Base-by-base conservation (phyloP, 2,797 vertebrate species). In the Smutsia gigantea region DNA sequence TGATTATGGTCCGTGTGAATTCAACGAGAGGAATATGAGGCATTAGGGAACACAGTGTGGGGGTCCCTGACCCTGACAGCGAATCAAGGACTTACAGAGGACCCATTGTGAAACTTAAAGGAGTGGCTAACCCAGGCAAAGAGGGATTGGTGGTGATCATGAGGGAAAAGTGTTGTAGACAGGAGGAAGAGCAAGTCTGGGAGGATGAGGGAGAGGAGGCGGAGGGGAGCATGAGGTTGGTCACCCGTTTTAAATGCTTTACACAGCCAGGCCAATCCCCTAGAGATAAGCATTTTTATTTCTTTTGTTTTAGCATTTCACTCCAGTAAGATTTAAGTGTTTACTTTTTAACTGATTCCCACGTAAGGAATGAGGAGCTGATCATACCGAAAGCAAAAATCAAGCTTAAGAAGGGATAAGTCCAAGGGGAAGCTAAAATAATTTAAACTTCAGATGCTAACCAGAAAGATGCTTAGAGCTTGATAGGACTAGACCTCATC, bases 91-190 rank as follows among this genome's bases (percentile, higher is more conserved):
- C 9, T 57, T 25, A 7, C 12, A 66, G 59, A 84, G 9, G 5
- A 25, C 11, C 2, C 1, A 8, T 1, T 0, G 1, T 37, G 23
- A 49, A 14, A 15, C 25, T 82, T 37, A 31, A 37, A 55, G 3
- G 5, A 37, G 5, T 1, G n/a, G 53, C 8, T n/a, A 34, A 42
- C 1, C 14, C 10, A 10, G 13, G 37, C 51, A 61, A 53, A 49
- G 51, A 69, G 7, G 39, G 75, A 66, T 57, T 55, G 46, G 37
- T 81, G n/a, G 63, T 74, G 42, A 27, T 9, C 27, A 11, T 12
- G 18, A 55, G 25, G 37, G n/a, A 27, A 61, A 84, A 71, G 57
- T n/a, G 29, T 66, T 77, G 5, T 4, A 37, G 86, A 71, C 15
- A 68, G 68, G 25, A 71, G 5, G n/a, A 61, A 57, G 51, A 57